Conservation (phyloP, 2,888 invertebrate species). For the Ophion ventricosus region DNA sequence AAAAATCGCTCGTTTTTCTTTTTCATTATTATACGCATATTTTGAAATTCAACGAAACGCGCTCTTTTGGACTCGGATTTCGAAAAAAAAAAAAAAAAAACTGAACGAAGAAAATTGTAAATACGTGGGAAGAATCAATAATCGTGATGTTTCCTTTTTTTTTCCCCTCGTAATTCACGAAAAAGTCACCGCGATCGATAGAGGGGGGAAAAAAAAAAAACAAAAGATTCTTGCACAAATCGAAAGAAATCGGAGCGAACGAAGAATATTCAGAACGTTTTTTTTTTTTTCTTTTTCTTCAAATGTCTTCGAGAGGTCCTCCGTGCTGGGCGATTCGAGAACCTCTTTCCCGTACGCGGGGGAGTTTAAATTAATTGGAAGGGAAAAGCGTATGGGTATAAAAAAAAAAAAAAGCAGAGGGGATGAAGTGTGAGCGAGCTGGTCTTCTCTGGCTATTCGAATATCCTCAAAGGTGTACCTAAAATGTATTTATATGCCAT, state of each 20-base stretch:
- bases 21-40: not conserved
- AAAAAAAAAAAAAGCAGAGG: not conserved
- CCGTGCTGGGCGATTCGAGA: not conserved
- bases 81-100: too few species aligned
- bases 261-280: not conserved
- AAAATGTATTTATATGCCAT: conserved; percentile 79
- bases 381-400: not conserved
- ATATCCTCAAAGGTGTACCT: conserved; percentile 74
- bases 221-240: not conserved
- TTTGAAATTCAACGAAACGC: not conserved
- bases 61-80: not conserved
- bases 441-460: conserved; percentile 61
- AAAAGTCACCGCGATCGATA: not conserved
- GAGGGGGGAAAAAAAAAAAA: too few species aligned
- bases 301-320: not conserved
- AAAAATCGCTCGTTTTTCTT: not conserved
- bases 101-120: not conserved
- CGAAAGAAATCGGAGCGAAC: not conserved
- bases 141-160: not conserved
- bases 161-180: not conserved
- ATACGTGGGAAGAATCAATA: conserved; percentile 1
- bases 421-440: conserved; percentile 51
- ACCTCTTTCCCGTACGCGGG: too few species aligned
- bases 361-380: not conserved
- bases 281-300: not conserved